A percentile compares a stretch with the other conserved stretches of the same genome.
phyloP scores from a whole-genome alignment of 2,797 vertebrate genomes.

The Nannoperca obscura region DNA sequence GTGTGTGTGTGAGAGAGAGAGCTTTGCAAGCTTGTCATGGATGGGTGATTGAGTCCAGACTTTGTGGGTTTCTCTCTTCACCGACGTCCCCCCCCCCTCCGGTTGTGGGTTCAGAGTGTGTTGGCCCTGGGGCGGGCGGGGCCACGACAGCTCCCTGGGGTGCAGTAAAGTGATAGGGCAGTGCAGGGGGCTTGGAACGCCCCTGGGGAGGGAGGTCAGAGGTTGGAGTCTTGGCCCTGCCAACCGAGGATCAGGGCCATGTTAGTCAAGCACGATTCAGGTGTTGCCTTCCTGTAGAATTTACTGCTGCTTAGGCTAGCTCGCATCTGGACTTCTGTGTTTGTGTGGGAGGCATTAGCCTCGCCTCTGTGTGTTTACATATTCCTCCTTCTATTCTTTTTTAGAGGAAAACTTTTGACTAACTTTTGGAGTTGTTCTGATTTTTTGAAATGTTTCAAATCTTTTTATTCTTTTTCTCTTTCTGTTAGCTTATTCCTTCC shows the following conservation, averaged over 20 bases:
- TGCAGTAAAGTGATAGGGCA: conserved; percentile 81
- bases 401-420: neutral
- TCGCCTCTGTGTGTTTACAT: neutral
- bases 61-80: conserved; percentile 67
- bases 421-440: no score
- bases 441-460: no score
- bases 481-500: neutral
- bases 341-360: neutral
- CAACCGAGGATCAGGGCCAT: conserved; percentile 45
- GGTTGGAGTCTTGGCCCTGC: conserved; percentile 58
- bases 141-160: conserved; percentile 65
- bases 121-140: conserved; percentile 47
- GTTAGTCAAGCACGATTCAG: conserved; percentile 67
- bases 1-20: conserved; percentile 49
- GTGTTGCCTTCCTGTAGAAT: conserved; percentile 56
- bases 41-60: conserved; percentile 82
- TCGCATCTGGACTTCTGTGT: conserved; percentile 37
- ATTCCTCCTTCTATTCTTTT: neutral
- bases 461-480: no score
- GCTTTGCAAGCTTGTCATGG: conserved; percentile 72
- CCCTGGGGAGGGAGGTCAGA: conserved; percentile 66
- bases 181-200: conserved; percentile 53
- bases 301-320: conserved; percentile 37
- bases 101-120: conserved; percentile 70
- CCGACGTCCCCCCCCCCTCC: neutral